Evolutionary conservation across 2,888 invertebrate genomes (phyloP), one percentile per base, ranked within the genome.

Genomic region (Lithophane semibrunnea): DNA sequence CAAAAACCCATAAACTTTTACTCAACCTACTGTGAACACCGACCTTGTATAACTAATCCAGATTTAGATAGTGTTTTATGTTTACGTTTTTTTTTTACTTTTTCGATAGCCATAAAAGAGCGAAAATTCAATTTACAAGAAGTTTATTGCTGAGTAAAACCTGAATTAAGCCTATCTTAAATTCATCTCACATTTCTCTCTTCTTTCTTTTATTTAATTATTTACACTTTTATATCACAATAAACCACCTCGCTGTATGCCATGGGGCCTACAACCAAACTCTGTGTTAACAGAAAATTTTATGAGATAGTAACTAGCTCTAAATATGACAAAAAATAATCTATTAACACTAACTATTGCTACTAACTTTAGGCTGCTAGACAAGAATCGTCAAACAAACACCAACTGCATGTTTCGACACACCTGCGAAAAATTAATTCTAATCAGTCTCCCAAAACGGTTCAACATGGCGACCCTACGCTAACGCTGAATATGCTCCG

Each of bases 401-500:
- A 37, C 67, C 5, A 10, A 10, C 10, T 5, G n/a, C 16, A 56
- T 16, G 10, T n/a, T 4, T 21, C 5, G 16, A 73, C 10, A 72
- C 29, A 73, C 75, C 56, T 58, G 21, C 9, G 18, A 44, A 75
- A 75, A 64, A 67, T 56, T 12, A 54, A 70, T 70, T 44, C 44
- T 44, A 64, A 73, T 73, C 69, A 60, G 84, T 79, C 71, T 77
- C 63, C 72, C 9, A 73, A 77, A 85, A 80, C 80, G 24, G 42
- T 70, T 24, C 42, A 69, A 64, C 65, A 66, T 89, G 87, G 90
- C 80, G 86, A 88, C 91, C 88, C 89, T 85, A 85, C 81, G 77
- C 67, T 76, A 80, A 58, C 88, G 87, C 82, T 82, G 90, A 92
- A 86, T 91, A 90, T 90, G 91, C 90, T 91, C 87, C 88, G 83